Evolutionary conservation across 2,797 vertebrate species (phyloP).

Genomic region (Uromys caudimaculatus): DNA sequence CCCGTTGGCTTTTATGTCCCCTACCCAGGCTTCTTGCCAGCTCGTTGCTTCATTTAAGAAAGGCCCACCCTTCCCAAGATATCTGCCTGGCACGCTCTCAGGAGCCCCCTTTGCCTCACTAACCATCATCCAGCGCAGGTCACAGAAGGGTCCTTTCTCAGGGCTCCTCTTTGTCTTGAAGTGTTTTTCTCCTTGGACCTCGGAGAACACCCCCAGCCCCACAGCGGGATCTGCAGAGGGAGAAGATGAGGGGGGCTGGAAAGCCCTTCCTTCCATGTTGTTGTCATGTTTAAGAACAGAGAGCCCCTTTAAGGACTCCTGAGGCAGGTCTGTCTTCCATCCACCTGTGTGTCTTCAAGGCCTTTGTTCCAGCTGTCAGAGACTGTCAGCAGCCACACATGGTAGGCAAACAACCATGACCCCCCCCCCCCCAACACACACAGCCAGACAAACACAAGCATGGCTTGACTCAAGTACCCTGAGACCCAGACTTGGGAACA

Average conservation of each 20-base stretch:
- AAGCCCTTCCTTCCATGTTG: neutral
- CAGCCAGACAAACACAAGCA: constrained; percentile 43
- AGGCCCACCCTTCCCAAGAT: neutral
- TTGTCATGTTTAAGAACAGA: neutral
- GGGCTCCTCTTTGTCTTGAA: neutral
- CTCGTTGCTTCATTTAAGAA: neutral
- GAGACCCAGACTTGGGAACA: constrained; percentile 2
- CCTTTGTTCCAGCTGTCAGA: constrained; percentile 65
- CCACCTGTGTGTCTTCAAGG: constrained; percentile 41
- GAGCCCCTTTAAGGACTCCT: constrained; percentile 14
- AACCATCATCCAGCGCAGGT: neutral
- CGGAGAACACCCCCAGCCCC: neutral
- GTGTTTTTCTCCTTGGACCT: neutral
- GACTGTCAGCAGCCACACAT: neutral
- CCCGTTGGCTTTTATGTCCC: neutral
- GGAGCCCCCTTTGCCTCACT: neutral
- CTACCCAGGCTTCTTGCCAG: neutral
- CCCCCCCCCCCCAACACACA: neutral
- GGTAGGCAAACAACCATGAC: neutral
- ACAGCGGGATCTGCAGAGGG: neutral
- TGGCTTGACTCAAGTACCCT: neutral
- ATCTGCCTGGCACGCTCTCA: neutral
- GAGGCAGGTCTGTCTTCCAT: constrained; percentile 39
- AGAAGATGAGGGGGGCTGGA: neutral
- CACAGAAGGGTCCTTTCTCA: neutral